A percentile compares a stretch with the other conserved stretches of the same genome.
Evolutionary conservation across 2,888 invertebrate species (phyloP).

Genomic region (Cerastis leucographa): DNA sequence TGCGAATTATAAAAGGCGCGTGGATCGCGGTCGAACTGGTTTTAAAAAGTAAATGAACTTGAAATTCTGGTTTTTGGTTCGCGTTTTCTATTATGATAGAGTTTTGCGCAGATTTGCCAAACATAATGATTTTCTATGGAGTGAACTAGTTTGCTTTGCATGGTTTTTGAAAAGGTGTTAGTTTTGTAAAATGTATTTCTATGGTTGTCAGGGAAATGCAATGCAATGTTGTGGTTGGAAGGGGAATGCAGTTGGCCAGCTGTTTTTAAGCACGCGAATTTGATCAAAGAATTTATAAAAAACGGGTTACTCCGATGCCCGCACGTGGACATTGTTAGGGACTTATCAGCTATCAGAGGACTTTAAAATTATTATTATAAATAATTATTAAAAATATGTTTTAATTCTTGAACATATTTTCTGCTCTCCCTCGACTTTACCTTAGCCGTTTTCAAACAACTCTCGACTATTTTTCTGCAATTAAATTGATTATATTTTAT

Average conservation of each 20-base stretch:
- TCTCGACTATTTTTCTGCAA: background rate
- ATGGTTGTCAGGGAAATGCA: slow-evolving; percentile 45
- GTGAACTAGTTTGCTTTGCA: slow-evolving; percentile 80
- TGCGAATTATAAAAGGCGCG: slow-evolving; percentile 87
- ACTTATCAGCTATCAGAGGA: background rate
- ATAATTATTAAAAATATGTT: background rate
- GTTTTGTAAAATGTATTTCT: slow-evolving; percentile 43
- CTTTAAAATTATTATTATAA: too few species aligned
- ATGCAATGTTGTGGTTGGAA: too few species aligned
- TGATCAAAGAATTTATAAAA: background rate
- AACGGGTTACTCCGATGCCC: slow-evolving; percentile 9
- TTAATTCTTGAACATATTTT: background rate
- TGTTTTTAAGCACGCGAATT: slow-evolving; percentile 35
- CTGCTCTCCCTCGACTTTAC: background rate
- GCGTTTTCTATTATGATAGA: slow-evolving; percentile 70
- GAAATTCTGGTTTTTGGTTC: slow-evolving; percentile 82
- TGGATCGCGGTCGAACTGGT: slow-evolving; percentile 85
- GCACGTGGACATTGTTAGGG: background rate
- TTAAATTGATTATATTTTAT: background rate
- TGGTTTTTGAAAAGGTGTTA: slow-evolving; percentile 72
- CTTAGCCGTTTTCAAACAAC: background rate
- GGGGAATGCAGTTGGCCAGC: slow-evolving; percentile 46
- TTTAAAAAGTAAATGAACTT: slow-evolving; percentile 76
- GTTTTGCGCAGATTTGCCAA: slow-evolving; percentile 85
- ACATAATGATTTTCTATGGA: slow-evolving; percentile 84